A percentile compares a stretch with the other conserved stretches of the same genome.
Evolutionary conservation across 2,888 invertebrate species (phyloP).

Genomic region (Oscheius sp.): DNA sequence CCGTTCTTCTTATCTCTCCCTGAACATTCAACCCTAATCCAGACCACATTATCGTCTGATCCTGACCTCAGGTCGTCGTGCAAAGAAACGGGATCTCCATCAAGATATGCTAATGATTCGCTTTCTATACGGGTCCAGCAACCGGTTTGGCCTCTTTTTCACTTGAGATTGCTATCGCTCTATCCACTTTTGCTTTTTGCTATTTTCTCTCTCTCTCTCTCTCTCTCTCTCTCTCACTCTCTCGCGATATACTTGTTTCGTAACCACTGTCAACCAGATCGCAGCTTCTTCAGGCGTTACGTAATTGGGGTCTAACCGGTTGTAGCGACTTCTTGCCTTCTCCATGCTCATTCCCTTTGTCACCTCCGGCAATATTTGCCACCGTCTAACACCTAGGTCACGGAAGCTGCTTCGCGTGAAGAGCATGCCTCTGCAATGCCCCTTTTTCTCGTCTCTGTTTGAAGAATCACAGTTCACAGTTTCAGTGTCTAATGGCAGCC

Average conservation of each 20-base stretch:
- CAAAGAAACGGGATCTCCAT: slow-evolving; percentile 8
- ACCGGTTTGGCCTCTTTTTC: slow-evolving; percentile 13
- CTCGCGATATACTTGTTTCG: neutral
- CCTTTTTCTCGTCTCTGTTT: neutral
- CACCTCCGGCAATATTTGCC: slow-evolving; percentile 19
- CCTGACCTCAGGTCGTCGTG: slow-evolving; percentile 10
- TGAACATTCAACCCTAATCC: too few relatives aligned
- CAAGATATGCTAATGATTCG: slow-evolving; percentile 21
- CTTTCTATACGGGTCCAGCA: slow-evolving; percentile 5
- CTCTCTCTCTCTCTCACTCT: neutral
- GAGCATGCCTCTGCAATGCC: too few relatives aligned
- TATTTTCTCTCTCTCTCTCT: neutral
- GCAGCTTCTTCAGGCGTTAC: slow-evolving; percentile 2
- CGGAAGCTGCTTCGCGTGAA: too few relatives aligned
- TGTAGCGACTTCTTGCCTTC: neutral
- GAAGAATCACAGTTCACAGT: slow-evolving; percentile 12
- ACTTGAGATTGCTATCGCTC: neutral
- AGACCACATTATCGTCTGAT: neutral
- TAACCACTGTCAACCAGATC: slow-evolving; percentile 2
- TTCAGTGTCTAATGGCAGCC: slow-evolving; percentile 23
- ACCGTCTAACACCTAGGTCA: slow-evolving; percentile 12
- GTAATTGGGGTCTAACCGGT: slow-evolving; percentile 9
- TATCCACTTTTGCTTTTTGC: neutral
- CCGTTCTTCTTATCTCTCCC: too few relatives aligned
- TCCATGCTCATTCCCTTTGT: neutral